Evolutionary conservation across 92 coral and sea anemone species (phyloP).

Genomic region (Galaxea fascicularis): DNA sequence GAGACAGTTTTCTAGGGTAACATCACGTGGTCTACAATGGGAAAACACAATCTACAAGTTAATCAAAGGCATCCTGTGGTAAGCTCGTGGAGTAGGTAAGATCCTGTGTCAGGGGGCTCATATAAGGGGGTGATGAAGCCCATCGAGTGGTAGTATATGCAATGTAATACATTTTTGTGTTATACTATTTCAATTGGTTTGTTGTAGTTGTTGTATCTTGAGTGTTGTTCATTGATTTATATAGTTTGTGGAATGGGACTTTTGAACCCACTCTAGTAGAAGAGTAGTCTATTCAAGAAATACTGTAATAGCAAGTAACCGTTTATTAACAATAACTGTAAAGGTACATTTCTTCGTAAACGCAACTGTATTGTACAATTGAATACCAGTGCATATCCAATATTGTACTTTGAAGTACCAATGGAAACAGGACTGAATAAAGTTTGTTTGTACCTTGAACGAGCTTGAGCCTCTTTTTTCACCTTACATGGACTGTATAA

Average conservation of each 20-base stretch:
- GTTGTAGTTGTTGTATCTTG: constrained; percentile 21
- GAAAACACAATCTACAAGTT: no score
- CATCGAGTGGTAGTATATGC: constrained; percentile 18
- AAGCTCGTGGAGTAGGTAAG: constrained; percentile 15
- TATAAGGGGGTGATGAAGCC: background rate
- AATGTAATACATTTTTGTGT: background rate
- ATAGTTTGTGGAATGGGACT: constrained; percentile 17
- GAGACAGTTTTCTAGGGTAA: no score
- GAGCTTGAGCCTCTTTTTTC: constrained; percentile 53
- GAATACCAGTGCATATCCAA: constrained; percentile 24
- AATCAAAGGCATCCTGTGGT: constrained; percentile 38
- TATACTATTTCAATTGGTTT: constrained; percentile 11
- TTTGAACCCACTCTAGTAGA: constrained; percentile 34
- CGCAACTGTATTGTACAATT: constrained; percentile 45
- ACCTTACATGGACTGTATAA: constrained; percentile 47
- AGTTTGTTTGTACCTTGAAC: constrained; percentile 51
- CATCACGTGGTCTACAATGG: no score
- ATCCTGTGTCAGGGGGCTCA: background rate
- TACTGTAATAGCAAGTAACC: no score
- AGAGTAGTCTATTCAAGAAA: constrained; percentile 33
- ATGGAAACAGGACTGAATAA: constrained; percentile 37
- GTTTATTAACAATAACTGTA: constrained; percentile 47
- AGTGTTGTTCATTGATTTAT: constrained; percentile 26
- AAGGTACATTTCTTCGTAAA: constrained; percentile 49
- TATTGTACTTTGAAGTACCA: constrained; percentile 6